Conservation (phyloP, 1,140 invertebrate genomes). For the Telenomus remus region DNA sequence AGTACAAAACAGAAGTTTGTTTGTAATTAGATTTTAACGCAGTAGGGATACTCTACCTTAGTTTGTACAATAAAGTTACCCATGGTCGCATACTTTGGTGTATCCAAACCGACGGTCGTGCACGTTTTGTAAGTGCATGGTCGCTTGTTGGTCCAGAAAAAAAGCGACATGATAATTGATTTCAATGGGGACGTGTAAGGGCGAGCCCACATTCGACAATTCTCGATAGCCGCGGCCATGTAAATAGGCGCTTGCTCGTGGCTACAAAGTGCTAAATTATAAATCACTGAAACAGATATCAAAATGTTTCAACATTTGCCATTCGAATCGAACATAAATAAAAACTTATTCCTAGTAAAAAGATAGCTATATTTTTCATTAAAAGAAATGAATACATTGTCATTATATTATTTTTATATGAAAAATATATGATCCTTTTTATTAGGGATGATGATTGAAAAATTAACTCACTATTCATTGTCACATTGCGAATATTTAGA, state of each 20-base stretch:
- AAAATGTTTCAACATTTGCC: no score
- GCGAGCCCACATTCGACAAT: slow-evolving; percentile 57
- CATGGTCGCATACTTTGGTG: slow-evolving; percentile 30
- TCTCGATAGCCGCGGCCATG: slow-evolving; percentile 56
- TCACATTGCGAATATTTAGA: slow-evolving; percentile 48
- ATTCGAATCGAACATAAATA: no score
- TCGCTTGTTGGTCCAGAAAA: slow-evolving; percentile 25
- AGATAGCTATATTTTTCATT: no score
- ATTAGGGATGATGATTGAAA: neutral
- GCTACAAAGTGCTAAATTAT: slow-evolving; percentile 58
- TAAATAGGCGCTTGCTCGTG: slow-evolving; percentile 57
- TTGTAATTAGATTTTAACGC: slow-evolving; percentile 32
- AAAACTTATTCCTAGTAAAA: no score
- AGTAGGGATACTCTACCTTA: slow-evolving; percentile 59
- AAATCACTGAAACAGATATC: slow-evolving; percentile 49
- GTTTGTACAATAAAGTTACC: slow-evolving; percentile 59
- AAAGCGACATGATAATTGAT: slow-evolving; percentile 18
- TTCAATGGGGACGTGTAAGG: slow-evolving; percentile 38
- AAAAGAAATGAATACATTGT: no score
- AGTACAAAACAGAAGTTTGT: slow-evolving; percentile 28
- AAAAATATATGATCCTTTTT: neutral
- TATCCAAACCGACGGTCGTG: slow-evolving; percentile 54
- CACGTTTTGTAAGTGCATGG: slow-evolving; percentile 46
- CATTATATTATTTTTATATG: slow-evolving; percentile 1
- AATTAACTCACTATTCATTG: slow-evolving; percentile 40